phyloP scores from a whole-genome alignment of 2,797 vertebrate species.

The Hirundo rustica region DNA sequence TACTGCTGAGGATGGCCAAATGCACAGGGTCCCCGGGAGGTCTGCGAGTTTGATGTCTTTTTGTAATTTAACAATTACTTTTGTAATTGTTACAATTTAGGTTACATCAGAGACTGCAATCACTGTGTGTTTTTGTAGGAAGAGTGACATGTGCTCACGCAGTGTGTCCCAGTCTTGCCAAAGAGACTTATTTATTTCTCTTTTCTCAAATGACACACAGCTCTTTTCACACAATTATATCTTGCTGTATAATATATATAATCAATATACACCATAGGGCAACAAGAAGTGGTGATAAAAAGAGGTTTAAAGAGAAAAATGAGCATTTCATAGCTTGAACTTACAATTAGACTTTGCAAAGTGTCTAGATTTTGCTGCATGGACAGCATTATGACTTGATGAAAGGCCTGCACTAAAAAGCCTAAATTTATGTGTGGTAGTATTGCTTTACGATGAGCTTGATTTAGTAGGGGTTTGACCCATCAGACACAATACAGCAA shows the following conservation, averaged over 20 bases:
- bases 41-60: background rate
- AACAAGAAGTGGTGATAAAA: conserved; percentile 51
- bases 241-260: conserved; percentile 23
- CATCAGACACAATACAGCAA: background rate
- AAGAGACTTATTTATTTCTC: conserved; percentile 22
- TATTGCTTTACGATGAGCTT: conserved; percentile 26
- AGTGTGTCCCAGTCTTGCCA: background rate
- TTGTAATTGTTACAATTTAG: conserved; percentile 1
- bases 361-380: background rate
- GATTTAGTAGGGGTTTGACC: conserved; percentile 43
- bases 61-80: background rate
- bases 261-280: conserved; percentile 51
- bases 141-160: background rate
- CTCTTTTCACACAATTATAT: conserved; percentile 16
- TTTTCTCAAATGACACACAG: background rate
- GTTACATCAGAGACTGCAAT: background rate
- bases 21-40: background rate
- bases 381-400: conserved; percentile 43
- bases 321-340: conserved; percentile 35
- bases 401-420: conserved; percentile 43
- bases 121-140: background rate
- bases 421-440: conserved; percentile 39
- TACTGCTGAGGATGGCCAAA: background rate
- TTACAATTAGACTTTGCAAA: conserved; percentile 8
- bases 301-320: conserved; percentile 25